phyloP scores from a whole-genome alignment of 2,797 vertebrate genomes.

The Pterois miles region DNA sequence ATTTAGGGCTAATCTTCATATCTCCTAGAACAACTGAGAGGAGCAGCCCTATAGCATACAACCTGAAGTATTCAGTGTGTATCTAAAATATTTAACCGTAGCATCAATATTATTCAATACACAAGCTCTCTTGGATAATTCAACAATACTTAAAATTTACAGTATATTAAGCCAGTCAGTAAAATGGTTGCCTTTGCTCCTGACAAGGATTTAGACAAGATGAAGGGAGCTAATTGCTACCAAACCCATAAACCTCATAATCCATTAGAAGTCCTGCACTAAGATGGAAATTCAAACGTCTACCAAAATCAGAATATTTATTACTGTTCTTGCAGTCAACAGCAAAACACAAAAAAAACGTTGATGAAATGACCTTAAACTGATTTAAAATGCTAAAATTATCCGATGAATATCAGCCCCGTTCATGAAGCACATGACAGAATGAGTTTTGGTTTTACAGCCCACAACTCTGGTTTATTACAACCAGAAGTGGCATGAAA shows the following conservation, averaged over 20 bases:
- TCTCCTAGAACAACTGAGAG: slow-evolving; percentile 1
- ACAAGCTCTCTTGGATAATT: slow-evolving; percentile 20
- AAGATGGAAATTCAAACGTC: neutral
- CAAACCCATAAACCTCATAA: neutral
- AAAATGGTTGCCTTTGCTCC: slow-evolving; percentile 1
- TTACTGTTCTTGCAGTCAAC: neutral
- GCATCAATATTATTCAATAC: neutral
- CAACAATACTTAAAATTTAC: slow-evolving; percentile 6
- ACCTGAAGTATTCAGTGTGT: neutral
- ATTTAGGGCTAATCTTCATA: slow-evolving; percentile 42
- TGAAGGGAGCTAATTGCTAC: neutral
- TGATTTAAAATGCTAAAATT: neutral
- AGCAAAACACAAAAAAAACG: neutral
- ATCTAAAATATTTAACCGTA: slow-evolving; percentile 11
- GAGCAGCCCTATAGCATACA: neutral
- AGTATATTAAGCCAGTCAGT: neutral
- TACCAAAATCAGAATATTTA: neutral
- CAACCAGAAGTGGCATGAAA: too few species aligned
- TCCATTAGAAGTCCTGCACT: neutral
- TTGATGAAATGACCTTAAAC: neutral
- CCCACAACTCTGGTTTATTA: too few species aligned
- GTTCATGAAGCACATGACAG: neutral
- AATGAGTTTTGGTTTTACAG: neutral
- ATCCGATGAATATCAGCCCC: neutral
- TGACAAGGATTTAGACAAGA: neutral